A percentile compares a stretch with the other conserved stretches of the same genome.
Conservation (phyloP, 1,140 invertebrate genomes). For the Philotrypesis tridentata region DNA sequence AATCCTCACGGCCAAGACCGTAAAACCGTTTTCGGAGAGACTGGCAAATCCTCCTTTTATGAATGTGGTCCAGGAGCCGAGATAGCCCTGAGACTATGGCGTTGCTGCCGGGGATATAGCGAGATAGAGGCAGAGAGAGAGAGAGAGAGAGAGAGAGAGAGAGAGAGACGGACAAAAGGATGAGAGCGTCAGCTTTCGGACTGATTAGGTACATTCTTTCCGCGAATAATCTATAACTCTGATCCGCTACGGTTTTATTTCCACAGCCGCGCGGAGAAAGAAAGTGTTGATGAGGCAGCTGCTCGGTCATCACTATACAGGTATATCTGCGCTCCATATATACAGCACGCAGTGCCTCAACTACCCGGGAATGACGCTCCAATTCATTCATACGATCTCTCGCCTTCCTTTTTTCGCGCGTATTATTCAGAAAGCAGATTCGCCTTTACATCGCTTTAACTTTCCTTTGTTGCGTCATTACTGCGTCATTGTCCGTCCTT, state of each 20-base stretch:
- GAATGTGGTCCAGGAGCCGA: slow-evolving; percentile 5
- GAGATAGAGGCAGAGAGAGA: not conserved
- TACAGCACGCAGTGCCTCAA: not conserved
- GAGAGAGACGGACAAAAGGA: not conserved
- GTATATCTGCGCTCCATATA: not conserved
- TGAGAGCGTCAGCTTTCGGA: slow-evolving; percentile 13
- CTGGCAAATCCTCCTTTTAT: slow-evolving; percentile 27
- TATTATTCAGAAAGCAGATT: not conserved
- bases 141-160: not conserved
- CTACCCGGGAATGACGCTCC: not conserved
- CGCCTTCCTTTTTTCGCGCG: no score
- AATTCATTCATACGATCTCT: not conserved
- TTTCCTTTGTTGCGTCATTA: not conserved
- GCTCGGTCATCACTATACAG: no score
- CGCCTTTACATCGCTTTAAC: not conserved
- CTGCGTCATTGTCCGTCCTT: no score
- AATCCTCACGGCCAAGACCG: slow-evolving; percentile 11
- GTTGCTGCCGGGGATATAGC: not conserved
- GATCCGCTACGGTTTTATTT: slow-evolving; percentile 2
- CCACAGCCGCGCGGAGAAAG: not conserved
- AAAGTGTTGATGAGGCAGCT: not conserved
- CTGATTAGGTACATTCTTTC: slow-evolving; percentile 31
- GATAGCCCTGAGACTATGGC: slow-evolving; percentile 13
- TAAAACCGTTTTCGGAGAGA: slow-evolving; percentile 26
- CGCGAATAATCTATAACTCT: slow-evolving; percentile 15